Base-by-base conservation (phyloP, 2,888 invertebrate genomes). In the Polia nebulosa region DNA sequence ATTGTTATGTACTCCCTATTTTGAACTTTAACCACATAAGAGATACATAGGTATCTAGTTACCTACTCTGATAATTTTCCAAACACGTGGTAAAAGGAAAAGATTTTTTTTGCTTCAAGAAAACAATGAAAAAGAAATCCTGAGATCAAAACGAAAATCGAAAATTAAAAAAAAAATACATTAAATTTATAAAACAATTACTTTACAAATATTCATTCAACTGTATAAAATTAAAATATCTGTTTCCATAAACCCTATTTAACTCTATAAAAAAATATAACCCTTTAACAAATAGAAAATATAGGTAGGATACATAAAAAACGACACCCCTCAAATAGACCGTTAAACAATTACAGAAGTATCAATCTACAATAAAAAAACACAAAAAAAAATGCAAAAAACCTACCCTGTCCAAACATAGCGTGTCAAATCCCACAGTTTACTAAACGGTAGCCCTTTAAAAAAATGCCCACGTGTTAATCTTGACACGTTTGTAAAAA, bases 261-360 rank as follows among this genome's bases (percentile, higher is more conserved):
- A 61, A 57, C 57, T 25, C 27, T 15, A 36, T 17, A 57, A 34
- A 39, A 75, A 60, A 78, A 49, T 55, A 20, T 53, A 73, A 41
- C 57, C 49, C 32, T 32, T 49, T 39, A 68, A 57, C 59, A 76
- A 67, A 66, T 51, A 68, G 59, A 57, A 44, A 49, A 55, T 2
- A 57, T 8, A 59, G 22, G 22, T 63, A 53, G 78, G 64, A 74
- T 76, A 82, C 60, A 78, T 80, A 82, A 86, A 89, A 71, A 90
- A 89, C 61, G 58, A 67, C 82, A 82, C 79, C 85, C 84, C 84
- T 60, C 87, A 91, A 92, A 90, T 88, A 86, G 85, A 88, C 90
- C 91, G 92, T 93, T 89, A 91, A 85, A 94, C 92, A 89, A 92
- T 87, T 91, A 92, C 89, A 83, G 83, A 87, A 89, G 88, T 89